Evolutionary conservation across 2,113 vertebrate genomes (phyloP).

Genomic region (Struthidea cinerea): DNA sequence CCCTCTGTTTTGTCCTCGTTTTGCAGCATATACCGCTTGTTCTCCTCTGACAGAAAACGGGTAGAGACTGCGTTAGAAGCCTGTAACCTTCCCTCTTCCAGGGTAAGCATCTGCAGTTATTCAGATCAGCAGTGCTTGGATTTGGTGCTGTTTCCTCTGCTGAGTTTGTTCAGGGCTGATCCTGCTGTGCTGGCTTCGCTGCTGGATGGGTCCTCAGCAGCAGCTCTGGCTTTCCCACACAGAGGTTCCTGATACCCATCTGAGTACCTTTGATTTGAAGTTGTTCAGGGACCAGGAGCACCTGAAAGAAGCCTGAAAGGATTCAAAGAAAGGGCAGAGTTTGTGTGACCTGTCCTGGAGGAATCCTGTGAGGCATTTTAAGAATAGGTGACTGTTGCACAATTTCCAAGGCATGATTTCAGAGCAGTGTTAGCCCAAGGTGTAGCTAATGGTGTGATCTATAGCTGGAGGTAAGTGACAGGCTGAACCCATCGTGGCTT

Average conservation of each 20-base stretch:
- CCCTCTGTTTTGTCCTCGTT: neutral
- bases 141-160: accelerated
- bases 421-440: neutral
- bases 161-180: neutral
- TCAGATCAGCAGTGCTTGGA: neutral
- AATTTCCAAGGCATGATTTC: neutral
- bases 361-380: neutral
- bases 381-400: neutral
- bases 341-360: neutral
- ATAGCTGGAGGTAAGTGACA: neutral
- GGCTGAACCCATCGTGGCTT: neutral
- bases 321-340: neutral
- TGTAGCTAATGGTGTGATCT: neutral
- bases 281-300: neutral
- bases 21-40: slow-evolving; percentile 89
- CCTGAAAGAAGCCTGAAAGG: neutral
- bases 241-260: neutral
- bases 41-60: slow-evolving; percentile 92
- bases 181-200: neutral
- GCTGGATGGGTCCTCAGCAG: neutral
- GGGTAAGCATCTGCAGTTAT: slow-evolving; percentile 76
- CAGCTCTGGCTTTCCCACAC: neutral
- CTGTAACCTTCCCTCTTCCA: slow-evolving; percentile 90
- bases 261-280: neutral
- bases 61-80: slow-evolving; percentile 92